Evolutionary conservation across 2,888 invertebrate species (phyloP), one percentile per base, ranked within the genome.

Genomic region (Plebejus anna): DNA sequence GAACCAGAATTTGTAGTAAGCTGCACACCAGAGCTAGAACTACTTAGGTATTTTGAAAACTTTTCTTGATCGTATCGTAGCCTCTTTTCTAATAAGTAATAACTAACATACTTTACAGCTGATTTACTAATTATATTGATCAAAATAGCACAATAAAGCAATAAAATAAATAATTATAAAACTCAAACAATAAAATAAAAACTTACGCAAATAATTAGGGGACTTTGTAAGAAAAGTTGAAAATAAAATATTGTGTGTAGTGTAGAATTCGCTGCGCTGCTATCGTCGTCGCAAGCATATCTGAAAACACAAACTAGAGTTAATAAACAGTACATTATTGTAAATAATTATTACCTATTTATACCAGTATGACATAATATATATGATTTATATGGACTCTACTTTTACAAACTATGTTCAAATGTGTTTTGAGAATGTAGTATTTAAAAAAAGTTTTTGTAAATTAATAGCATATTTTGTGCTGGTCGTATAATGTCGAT

Each of bases 221-320:
- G 28, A 72, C 66, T 66, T 66, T 72, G 47, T 47, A 72, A 72
- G 42, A 47, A 47, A 72, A 72, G 47, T 55, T 75, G 7, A 61
- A 42, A 59, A 61, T 59, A 61, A 75, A 75, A 47, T 75, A n/a
- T n/a, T n/a, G 13, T 36, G 11, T n/a, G 36, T 32, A 47, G 28
- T 47, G 73, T 51, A 57, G 36, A 57, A 42, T 79, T 78, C 78
- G 79, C 77, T 42, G 70, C 76, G 80, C 78, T 76, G 78, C 70
- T 55, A 55, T 72, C 71, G 28, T 72, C 76, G 66, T 51, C 76
- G 76, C 76, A 77, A 79, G 76, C 71, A 75, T 22, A 77, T 73
- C 80, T 80, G 80, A 66, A 80, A 80, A 75, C 76, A 75, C 75
- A 70, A 70, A 78, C 42, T 72, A 75, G 7, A 38, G 13, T 76